phyloP scores from a whole-genome alignment of 2,797 vertebrate genomes.

The Eleutherodactylus coqui region DNA sequence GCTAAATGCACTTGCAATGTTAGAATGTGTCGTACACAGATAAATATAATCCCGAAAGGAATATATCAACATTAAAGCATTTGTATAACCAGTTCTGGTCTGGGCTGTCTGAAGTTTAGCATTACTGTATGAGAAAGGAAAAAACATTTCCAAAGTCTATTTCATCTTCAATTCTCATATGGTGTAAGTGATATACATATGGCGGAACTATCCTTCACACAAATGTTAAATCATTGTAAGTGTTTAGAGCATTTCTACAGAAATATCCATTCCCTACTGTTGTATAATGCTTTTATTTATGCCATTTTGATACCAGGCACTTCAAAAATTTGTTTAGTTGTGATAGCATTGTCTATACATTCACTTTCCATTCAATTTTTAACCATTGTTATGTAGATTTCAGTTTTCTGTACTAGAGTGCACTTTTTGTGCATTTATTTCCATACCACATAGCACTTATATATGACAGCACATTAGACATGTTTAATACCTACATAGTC shows the following conservation, averaged over 20 bases:
- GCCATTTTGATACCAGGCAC: neutral
- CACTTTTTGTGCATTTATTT: neutral
- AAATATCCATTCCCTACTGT: neutral
- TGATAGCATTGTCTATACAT: neutral
- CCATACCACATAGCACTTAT: neutral
- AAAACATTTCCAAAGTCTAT: neutral
- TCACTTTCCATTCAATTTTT: neutral
- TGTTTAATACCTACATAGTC: neutral
- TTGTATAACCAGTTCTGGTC: constrained; percentile 3
- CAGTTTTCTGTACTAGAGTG: neutral
- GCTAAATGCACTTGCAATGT: neutral
- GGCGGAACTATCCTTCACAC: neutral
- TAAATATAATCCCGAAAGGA: constrained; percentile 14
- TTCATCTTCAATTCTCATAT: constrained; percentile 10
- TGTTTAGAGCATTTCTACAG: neutral
- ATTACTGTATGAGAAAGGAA: constrained; percentile 2
- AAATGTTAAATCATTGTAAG: neutral
- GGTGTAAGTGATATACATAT: neutral
- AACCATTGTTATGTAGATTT: neutral
- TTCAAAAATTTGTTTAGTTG: neutral
- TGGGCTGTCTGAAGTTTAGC: neutral
- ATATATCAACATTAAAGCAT: constrained; percentile 16
- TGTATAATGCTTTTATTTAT: neutral
- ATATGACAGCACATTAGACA: neutral
- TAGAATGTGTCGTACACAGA: constrained; percentile 3